phyloP scores from a whole-genome alignment of 2,888 invertebrate species.

The Athalia circularis region DNA sequence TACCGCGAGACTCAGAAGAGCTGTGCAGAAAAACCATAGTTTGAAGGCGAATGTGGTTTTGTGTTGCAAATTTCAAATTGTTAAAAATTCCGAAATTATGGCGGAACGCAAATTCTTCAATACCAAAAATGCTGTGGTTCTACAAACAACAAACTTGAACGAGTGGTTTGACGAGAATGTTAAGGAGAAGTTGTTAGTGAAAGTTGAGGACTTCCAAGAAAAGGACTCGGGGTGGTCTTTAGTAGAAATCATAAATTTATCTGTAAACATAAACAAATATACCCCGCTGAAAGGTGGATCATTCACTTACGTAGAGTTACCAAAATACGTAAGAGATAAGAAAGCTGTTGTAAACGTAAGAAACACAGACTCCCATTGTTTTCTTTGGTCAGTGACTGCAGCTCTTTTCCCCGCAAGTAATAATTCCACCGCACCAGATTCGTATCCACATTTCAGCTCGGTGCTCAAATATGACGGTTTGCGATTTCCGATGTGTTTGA shows the following conservation, averaged over 20 bases:
- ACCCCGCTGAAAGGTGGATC: conserved; percentile 48
- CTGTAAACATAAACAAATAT: conserved; percentile 53
- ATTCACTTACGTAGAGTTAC: conserved; percentile 50
- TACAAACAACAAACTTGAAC: conserved; percentile 51
- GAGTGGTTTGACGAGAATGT: conserved; percentile 51
- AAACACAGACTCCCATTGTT: conserved; percentile 4
- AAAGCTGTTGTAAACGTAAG: conserved; percentile 48
- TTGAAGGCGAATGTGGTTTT: conserved; percentile 43
- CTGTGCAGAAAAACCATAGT: background rate
- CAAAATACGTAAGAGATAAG: conserved; percentile 51
- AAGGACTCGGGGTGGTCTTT: conserved; percentile 56
- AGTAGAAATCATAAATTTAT: conserved; percentile 48
- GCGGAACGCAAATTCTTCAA: conserved; percentile 54
- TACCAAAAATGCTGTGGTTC: conserved; percentile 52
- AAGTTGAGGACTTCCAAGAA: conserved; percentile 56
- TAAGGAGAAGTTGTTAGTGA: conserved; percentile 45
- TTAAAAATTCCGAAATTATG: conserved; percentile 17
- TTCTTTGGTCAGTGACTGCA: conserved; percentile 11
- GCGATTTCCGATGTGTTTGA: background rate
- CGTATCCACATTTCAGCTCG: too few relatives aligned
- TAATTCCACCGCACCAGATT: too few relatives aligned
- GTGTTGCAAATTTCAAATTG: conserved; percentile 20
- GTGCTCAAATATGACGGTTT: background rate
- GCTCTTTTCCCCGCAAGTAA: too few relatives aligned
- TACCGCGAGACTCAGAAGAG: background rate